Conservation (phyloP, 2,888 invertebrate species). For the Linnaemya vulpina region DNA sequence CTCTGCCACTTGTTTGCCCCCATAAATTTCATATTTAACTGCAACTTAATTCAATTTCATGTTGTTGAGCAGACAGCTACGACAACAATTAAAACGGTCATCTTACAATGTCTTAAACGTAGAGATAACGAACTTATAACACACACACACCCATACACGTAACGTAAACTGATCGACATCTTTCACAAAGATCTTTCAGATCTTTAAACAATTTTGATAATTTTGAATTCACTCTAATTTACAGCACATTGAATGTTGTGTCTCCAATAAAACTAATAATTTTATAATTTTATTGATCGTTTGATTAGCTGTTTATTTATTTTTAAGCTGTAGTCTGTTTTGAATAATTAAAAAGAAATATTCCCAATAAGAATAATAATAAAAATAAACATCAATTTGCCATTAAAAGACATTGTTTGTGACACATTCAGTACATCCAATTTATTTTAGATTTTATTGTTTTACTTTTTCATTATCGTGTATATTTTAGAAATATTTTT, state of each 20-base stretch:
- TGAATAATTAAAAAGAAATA: background rate
- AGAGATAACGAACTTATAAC: slow-evolving; percentile 6
- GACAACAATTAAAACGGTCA: slow-evolving; percentile 26
- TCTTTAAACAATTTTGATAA: slow-evolving; percentile 27
- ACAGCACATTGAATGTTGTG: background rate
- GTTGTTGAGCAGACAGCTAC: background rate
- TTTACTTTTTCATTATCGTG: slow-evolving; percentile 23
- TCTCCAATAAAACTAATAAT: slow-evolving; percentile 39
- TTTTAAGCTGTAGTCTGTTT: slow-evolving; percentile 28
- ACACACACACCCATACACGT: background rate
- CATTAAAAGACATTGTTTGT: slow-evolving; percentile 48
- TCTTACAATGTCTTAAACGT: slow-evolving; percentile 13
- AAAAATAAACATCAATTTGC: slow-evolving; percentile 55
- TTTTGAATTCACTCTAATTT: slow-evolving; percentile 7
- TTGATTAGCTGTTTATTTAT: slow-evolving; percentile 19
- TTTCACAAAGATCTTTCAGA: slow-evolving; percentile 14
- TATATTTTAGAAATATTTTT: too few relatives aligned
- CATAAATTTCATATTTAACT: slow-evolving; percentile 25
- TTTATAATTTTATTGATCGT: slow-evolving; percentile 51
- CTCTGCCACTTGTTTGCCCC: background rate
- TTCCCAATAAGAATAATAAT: slow-evolving; percentile 1
- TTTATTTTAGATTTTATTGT: slow-evolving; percentile 53
- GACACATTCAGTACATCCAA: slow-evolving; percentile 50
- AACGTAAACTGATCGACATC: slow-evolving; percentile 14
- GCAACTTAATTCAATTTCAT: slow-evolving; percentile 2